Conservation (phyloP, 2,113 vertebrate genomes). For the Vulpes ferrilata region DNA sequence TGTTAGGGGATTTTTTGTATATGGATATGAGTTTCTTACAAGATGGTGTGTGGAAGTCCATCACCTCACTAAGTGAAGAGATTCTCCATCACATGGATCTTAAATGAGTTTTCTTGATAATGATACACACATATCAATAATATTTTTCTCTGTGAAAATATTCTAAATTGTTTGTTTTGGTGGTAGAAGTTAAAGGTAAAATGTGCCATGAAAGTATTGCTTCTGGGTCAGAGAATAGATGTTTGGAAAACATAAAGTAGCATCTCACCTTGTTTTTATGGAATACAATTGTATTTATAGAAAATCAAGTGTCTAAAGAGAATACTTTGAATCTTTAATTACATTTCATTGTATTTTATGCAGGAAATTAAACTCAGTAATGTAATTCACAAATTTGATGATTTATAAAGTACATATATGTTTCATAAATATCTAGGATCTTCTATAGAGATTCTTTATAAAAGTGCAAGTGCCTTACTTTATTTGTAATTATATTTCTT, state of each 20-base stretch:
- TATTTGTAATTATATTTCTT: constrained; percentile 18
- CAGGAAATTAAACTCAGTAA: not conserved
- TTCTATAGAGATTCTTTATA: not conserved
- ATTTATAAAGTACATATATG: not conserved
- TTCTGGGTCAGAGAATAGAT: not conserved
- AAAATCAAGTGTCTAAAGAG: not conserved
- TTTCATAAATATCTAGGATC: not conserved
- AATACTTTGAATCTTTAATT: not conserved
- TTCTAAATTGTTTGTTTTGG: not conserved
- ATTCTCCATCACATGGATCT: not conserved
- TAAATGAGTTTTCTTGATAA: not conserved
- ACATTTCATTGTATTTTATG: not conserved
- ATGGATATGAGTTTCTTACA: not conserved
- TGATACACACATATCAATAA: not conserved
- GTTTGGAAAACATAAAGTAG: not conserved
- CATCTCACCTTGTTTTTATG: not conserved
- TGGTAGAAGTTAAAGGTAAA: not conserved
- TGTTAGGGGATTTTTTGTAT: not conserved
- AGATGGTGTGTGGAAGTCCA: not conserved
- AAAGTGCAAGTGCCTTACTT: not conserved
- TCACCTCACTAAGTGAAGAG: not conserved
- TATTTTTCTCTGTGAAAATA: not conserved
- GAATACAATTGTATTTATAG: not conserved
- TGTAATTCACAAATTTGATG: not conserved
- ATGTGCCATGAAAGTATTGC: not conserved